Conservation (phyloP, 2,113 vertebrate species). For the Dipodomys ordii region DNA sequence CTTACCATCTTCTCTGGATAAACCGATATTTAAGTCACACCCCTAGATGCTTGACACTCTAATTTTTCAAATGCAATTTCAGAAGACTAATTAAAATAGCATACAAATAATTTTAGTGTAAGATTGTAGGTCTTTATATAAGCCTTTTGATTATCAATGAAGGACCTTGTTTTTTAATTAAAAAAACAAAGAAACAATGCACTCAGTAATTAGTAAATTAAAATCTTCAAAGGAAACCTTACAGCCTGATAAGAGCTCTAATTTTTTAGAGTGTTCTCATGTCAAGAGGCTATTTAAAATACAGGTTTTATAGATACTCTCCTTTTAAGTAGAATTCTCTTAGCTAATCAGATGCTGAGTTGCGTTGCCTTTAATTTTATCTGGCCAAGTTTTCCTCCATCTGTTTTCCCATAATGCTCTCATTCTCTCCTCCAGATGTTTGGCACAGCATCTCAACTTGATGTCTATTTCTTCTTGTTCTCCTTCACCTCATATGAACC, state of each 20-base stretch:
- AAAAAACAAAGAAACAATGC: slow-evolving; percentile 25
- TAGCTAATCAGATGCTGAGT: slow-evolving; percentile 70
- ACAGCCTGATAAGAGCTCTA: slow-evolving; percentile 55
- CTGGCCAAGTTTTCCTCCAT: slow-evolving; percentile 76
- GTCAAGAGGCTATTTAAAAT: slow-evolving; percentile 71
- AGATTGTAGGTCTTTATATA: slow-evolving; percentile 59
- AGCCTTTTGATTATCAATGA: slow-evolving; percentile 58
- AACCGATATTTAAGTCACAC: slow-evolving; percentile 36
- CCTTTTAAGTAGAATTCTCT: slow-evolving; percentile 66
- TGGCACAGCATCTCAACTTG: slow-evolving; percentile 74
- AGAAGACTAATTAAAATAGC: slow-evolving; percentile 65
- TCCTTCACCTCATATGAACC: slow-evolving; percentile 82
- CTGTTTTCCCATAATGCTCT: slow-evolving; percentile 81
- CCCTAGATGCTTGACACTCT: slow-evolving; percentile 40
- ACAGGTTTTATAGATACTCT: slow-evolving; percentile 70
- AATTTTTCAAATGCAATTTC: slow-evolving; percentile 64
- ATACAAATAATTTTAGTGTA: slow-evolving; percentile 63
- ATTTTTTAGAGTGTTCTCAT: slow-evolving; percentile 71
- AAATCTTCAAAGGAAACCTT: slow-evolving; percentile 67
- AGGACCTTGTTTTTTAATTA: slow-evolving; percentile 45
- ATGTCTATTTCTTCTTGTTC: slow-evolving; percentile 81
- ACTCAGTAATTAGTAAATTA: slow-evolving; percentile 74
- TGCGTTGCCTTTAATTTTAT: slow-evolving; percentile 78
- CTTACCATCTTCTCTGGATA: not conserved
- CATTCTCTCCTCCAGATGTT: slow-evolving; percentile 80